Evolutionary conservation across 2,888 invertebrate species (phyloP), one percentile per base, ranked within the genome.

Genomic region (Unio pictorum): DNA sequence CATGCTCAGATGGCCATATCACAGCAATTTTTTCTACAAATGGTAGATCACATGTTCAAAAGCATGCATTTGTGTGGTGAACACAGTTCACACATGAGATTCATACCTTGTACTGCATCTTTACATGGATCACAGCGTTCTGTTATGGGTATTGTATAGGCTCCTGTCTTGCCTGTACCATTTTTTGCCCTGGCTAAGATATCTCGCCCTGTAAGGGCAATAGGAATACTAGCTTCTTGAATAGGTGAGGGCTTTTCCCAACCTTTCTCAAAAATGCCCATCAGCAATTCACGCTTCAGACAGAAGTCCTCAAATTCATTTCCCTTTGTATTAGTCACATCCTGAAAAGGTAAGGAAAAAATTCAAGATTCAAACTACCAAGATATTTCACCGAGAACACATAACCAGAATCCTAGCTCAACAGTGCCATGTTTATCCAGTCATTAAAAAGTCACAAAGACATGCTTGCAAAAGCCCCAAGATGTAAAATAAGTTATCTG

Each of bases 231-330:
- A 87, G 89, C 89, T 73, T 90, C 99, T 93, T 99, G 99, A 92
- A 99, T 99, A 55, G 99, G 99, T 76, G 98, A 98, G 69, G 99
- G 99, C 91, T 97, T 96, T 91, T 99, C 99, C 99, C 92, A 98
- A 74, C 98, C 99, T 92, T 99, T 99, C 91, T 99, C 99, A 91
- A 99, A 99, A 89, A 99, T 99, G 82, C 99, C 99, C 98, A 99
- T 99, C 85, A 99, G 92, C 86, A 99, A 93, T 92, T 98, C 97
- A 85, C 99, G 93, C 92, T 97, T 97, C 83, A 99, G 93, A 91
- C 98, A 98, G 92, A 98, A 99, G 91, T 99, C 99, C 93, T 99
- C 99, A 92, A 99, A 99, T 91, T 99, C 98, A 92, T 98, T 98
- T 86, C 99, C 99, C 92, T 97, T 95, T 89, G 98, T 98, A 91